Base-by-base conservation (phyloP, 1,140 invertebrate genomes). In the Drosophila cardini region DNA sequence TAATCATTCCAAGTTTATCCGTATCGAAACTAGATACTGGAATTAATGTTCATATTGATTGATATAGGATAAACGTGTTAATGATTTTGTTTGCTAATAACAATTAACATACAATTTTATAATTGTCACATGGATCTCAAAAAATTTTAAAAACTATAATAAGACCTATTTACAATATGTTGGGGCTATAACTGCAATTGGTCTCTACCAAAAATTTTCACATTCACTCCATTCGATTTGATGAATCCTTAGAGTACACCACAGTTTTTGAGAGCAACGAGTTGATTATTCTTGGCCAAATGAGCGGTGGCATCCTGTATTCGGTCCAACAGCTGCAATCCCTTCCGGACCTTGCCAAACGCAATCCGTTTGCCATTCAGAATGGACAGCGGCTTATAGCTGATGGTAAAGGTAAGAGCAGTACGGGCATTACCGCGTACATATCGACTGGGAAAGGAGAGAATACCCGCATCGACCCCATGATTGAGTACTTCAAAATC, bases 401-500 rank as follows among this genome's bases (percentile, higher is more conserved):
- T 90, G 21, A 90, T 73, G 43, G 80, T 77, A 15, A 90, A 90
- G 38, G 77, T 90, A 2, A 90, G 50, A 0, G 55, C 43, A 10
- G 61, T 58, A 1, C 76, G 50, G 4, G 56, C 11, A 10, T 62
- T 72, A 13, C 75, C 73, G 7, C 90, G 70, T 7, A 85, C 83
- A 43, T 85, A 82, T 15, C 89, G 84, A 11, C 80, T 74, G 34
- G 89, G 79, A 9, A 90, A 89, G 11, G 89, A 90, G 5, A 90
- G 73, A 11, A 91, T 91, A 4, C 89, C 89, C 0, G 89, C 78
- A 15, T 81, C 84, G 18, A 90, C 86, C 13, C 84, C 89, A 43
- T 90, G 89, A 46, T 90, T 89, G 5, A 90, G 57, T 13, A 89
- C 86, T 21, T 89, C 84, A 15, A 89, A 90, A 63, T 89, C 84